Evolutionary conservation across 2,113 vertebrate genomes (phyloP).

Genomic region (Zapus hudsonius): DNA sequence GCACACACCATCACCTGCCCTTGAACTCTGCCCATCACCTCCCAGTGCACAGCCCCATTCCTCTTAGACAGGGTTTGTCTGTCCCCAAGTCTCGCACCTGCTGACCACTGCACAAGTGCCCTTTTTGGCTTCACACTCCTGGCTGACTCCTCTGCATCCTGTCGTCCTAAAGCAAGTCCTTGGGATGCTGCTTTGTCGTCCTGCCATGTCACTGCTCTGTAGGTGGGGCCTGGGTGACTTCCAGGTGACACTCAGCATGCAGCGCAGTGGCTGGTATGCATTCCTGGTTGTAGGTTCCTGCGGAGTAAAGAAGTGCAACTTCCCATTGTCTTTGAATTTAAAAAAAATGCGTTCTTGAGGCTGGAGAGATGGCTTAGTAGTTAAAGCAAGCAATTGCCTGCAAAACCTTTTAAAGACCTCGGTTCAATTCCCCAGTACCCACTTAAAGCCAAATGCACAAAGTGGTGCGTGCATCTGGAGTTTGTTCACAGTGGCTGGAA

Average conservation of each 20-base stretch:
- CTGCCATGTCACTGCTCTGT: no score
- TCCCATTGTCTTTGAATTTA: not conserved
- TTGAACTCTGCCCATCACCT: not conserved
- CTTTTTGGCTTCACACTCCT: not conserved
- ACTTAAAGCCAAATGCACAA: no score
- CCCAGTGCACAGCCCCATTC: not conserved
- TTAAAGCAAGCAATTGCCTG: no score
- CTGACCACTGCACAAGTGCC: not conserved
- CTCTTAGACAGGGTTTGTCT: not conserved
- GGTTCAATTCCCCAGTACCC: no score
- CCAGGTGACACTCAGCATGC: not conserved
- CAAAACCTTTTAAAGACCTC: no score
- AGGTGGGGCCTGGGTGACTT: not conserved
- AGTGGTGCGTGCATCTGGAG: no score
- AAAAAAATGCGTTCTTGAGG: not conserved
- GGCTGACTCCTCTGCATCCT: not conserved
- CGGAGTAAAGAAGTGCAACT: not conserved
- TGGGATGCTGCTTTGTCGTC: accelerated
- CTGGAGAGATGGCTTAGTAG: no score
- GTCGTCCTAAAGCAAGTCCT: not conserved
- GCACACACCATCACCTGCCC: not conserved
- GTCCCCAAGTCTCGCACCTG: not conserved
- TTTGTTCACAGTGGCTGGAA: no score
- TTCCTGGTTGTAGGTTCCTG: not conserved
- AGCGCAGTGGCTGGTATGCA: not conserved